Evolutionary conservation across 2,888 invertebrate genomes (phyloP).

Genomic region (Ecliptopera silaceata): DNA sequence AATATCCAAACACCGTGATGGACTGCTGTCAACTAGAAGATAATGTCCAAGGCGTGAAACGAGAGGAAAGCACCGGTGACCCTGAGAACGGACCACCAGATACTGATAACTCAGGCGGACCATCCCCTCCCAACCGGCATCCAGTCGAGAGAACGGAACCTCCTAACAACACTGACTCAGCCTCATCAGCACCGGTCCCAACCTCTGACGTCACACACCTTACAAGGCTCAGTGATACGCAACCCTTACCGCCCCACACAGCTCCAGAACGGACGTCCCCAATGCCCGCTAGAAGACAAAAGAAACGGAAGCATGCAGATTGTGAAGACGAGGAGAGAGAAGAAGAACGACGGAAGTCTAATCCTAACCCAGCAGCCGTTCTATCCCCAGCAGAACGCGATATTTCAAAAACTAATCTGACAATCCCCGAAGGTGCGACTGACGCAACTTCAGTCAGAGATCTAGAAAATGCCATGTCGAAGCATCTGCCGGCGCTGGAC

Average conservation of each 20-base stretch:
- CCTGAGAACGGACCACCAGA: slow-evolving; percentile 95
- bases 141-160: slow-evolving; percentile 70
- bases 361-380: slow-evolving; percentile 67
- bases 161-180: slow-evolving; percentile 65
- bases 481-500: slow-evolving; percentile 89
- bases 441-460: slow-evolving; percentile 91
- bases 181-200: slow-evolving; percentile 70
- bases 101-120: slow-evolving; percentile 85
- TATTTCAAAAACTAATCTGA: slow-evolving; percentile 64
- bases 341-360: slow-evolving; percentile 67
- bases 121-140: slow-evolving; percentile 66
- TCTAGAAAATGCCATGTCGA: slow-evolving; percentile 98
- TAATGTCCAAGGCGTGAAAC: slow-evolving; percentile 90
- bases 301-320: slow-evolving; percentile 77
- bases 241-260: slow-evolving; percentile 71
- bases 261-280: slow-evolving; percentile 78
- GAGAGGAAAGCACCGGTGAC: slow-evolving; percentile 92
- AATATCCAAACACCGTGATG: slow-evolving; percentile 95
- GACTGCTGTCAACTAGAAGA: slow-evolving; percentile 97
- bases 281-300: slow-evolving; percentile 85
- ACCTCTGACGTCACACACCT: slow-evolving; percentile 74
- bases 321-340: slow-evolving; percentile 76
- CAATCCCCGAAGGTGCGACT: slow-evolving; percentile 67
- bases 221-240: slow-evolving; percentile 70
- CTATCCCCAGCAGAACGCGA: slow-evolving; percentile 75